Evolutionary conservation across 2,797 vertebrate genomes (phyloP).

Genomic region (Protonibea diacanthus): DNA sequence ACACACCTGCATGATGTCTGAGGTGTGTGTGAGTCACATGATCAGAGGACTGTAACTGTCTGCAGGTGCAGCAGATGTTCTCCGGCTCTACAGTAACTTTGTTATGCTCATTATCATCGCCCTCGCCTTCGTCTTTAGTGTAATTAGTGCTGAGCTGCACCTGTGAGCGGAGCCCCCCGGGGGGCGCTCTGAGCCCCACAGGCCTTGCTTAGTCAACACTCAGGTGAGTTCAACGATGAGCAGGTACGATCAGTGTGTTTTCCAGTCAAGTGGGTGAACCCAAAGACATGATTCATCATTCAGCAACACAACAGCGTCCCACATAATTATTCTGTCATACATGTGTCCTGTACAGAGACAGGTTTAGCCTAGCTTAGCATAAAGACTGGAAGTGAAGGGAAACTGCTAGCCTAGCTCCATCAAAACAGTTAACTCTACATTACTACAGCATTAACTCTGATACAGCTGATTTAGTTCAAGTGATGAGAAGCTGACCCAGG

Average conservation of each 20-base stretch:
- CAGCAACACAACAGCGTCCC: too few relatives aligned
- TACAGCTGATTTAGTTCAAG: too few relatives aligned
- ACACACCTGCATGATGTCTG: background rate
- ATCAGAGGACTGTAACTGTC: background rate
- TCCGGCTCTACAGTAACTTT: conserved; percentile 23
- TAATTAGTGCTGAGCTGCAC: conserved; percentile 59
- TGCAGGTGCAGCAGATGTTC: conserved; percentile 6
- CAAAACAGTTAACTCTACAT: background rate
- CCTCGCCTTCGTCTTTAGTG: conserved; percentile 3
- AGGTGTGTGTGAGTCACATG: background rate
- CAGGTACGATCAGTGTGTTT: background rate
- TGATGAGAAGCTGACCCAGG: too few relatives aligned
- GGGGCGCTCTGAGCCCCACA: conserved; percentile 2
- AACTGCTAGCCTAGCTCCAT: background rate
- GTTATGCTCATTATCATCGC: conserved; percentile 46
- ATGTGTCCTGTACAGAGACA: too few relatives aligned
- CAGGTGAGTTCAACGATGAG: conserved; percentile 23
- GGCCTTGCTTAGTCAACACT: conserved; percentile 32
- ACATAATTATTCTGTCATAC: background rate
- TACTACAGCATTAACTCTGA: too few relatives aligned
- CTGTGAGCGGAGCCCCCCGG: conserved; percentile 16
- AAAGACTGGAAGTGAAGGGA: background rate
- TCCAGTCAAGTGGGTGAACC: background rate
- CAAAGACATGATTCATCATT: background rate
- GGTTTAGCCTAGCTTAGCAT: conserved; percentile 17